Evolutionary conservation across 2,113 vertebrate genomes (phyloP).

Genomic region (Oenanthe melanoleuca): DNA sequence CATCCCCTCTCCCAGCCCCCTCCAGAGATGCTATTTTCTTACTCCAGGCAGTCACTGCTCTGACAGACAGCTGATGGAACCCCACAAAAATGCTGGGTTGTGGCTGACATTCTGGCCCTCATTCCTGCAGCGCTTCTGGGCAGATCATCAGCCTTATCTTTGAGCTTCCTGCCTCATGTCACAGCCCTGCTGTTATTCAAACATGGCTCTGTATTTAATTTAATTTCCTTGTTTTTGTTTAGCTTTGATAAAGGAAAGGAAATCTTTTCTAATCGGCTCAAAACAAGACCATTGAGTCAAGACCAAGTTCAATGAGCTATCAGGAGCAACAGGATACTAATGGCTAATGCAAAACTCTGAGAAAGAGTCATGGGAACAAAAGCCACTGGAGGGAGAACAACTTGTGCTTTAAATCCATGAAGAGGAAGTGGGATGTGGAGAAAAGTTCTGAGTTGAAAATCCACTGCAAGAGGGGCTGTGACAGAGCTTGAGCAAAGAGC

Average conservation of each 20-base stretch:
- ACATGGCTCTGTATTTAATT: constrained; percentile 57
- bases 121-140: not conserved
- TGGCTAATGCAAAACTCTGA: constrained; percentile 35
- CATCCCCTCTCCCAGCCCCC: not conserved
- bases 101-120: not conserved
- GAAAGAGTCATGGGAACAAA: constrained; percentile 63
- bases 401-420: not conserved
- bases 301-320: constrained; percentile 60
- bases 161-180: constrained; percentile 64
- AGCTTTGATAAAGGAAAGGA: constrained; percentile 69
- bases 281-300: constrained; percentile 59
- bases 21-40: not conserved
- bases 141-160: constrained; percentile 62
- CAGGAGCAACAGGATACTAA: constrained; percentile 47
- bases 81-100: not conserved
- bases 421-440: not conserved
- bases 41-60: not conserved
- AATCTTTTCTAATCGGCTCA: constrained; percentile 61
- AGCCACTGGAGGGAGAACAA: constrained; percentile 8
- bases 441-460: not conserved
- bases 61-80: not conserved
- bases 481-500: not conserved
- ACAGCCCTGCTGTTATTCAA: constrained; percentile 52
- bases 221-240: constrained; percentile 74
- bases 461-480: not conserved